Conservation (phyloP, 2,113 vertebrate genomes). For the Salvator merianae region DNA sequence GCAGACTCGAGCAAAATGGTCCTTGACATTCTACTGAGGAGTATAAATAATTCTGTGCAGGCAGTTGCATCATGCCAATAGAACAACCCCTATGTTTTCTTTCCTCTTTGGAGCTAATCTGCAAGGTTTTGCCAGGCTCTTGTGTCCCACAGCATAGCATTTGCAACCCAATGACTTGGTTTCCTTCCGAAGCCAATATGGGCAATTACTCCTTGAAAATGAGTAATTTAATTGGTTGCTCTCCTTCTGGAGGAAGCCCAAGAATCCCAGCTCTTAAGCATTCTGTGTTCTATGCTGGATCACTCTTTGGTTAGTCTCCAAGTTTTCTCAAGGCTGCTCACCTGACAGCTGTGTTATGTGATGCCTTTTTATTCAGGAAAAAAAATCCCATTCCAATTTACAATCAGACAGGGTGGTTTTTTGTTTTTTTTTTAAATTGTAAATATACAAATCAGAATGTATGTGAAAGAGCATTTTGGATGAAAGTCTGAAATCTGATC, state of each 20-base stretch:
- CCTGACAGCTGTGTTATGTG: constrained; percentile 23
- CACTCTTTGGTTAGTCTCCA: constrained; percentile 18
- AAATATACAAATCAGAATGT: constrained; percentile 11
- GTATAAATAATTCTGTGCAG: constrained; percentile 37
- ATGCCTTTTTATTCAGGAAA: neutral
- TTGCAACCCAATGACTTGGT: constrained; percentile 50
- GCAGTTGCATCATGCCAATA: constrained; percentile 17
- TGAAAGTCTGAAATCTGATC: neutral
- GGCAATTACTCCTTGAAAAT: constrained; percentile 27
- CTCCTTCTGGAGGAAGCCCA: constrained; percentile 47
- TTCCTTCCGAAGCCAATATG: constrained; percentile 10
- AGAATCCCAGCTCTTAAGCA: neutral
- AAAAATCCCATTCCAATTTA: neutral
- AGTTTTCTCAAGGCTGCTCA: constrained; percentile 33
- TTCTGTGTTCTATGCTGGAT: neutral
- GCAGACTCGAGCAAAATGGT: constrained; percentile 22
- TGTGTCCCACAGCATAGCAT: constrained; percentile 35
- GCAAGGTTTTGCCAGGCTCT: constrained; percentile 19
- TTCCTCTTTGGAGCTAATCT: constrained; percentile 46
- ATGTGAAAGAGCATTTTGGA: accelerated
- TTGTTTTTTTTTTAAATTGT: neutral
- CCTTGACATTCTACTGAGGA: neutral
- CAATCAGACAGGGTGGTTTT: neutral
- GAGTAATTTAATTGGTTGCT: constrained; percentile 46
- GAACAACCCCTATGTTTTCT: constrained; percentile 4